Evolutionary conservation across 2,888 invertebrate genomes (phyloP), one percentile per base, ranked within the genome.

Genomic region (Ophonus ardosiacus): DNA sequence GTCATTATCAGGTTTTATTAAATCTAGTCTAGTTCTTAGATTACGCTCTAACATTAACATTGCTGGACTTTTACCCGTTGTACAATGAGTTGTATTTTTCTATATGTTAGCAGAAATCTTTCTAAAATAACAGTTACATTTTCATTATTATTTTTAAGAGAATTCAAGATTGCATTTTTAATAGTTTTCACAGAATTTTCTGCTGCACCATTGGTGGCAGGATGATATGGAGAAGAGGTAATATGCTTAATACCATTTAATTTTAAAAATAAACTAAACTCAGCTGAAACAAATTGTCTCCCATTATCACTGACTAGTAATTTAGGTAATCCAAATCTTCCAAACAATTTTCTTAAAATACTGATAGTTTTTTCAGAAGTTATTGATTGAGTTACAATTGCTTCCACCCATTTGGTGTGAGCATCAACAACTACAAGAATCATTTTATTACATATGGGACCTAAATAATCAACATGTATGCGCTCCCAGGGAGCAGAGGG

Each of bases 131-230:
- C 38, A 40, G 31, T 43, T 40, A 71, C 8, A 71, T 71, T 40
- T 71, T 71, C 24, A 24, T 63, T 71, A 38, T n/a, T n/a, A 71
- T 71, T 43, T n/a, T 71, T 38, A 15, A 38, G n/a, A 38, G 71
- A 31, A 15, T 71, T 71, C n/a, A 71, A 71, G 7, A 40, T 43
- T 17, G 17, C 38, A 18, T 17, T 7, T 21, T 79, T 79, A 56
- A 79, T 56, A 10, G 59, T 79, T 57, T 78, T 79, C n/a, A 79
- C 57, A 10, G 59, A 21, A 57, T 79, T 79, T 80, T 86, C 87
- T 7, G 84, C 87, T 71, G 86, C 81, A 7, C 87, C 87, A 57
- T 88, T 87, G n/a, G 86, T 87, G n/a, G 87, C 86, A 8, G 87
- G 86, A 38, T 87, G 87, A 65, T 87, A 88, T 4, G 88, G 86